Conservation (phyloP, 2,888 invertebrate species). For the Dasysyrphus albostriatus region DNA sequence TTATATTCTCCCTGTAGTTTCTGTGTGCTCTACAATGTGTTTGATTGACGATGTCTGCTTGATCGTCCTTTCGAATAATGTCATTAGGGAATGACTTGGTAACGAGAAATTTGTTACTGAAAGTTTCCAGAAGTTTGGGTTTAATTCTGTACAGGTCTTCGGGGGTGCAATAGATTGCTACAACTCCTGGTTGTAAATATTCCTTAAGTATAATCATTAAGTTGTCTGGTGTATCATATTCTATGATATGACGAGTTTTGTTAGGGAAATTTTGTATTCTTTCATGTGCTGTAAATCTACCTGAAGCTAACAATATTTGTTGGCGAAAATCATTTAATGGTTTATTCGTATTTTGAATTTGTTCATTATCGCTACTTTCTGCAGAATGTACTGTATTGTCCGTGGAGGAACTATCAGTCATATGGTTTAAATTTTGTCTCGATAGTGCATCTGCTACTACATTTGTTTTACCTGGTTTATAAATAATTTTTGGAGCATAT, state of each 20-base stretch:
- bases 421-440: constrained; percentile 42
- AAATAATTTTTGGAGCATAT: constrained; percentile 50
- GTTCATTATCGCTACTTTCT: not conserved
- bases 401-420: constrained; percentile 23
- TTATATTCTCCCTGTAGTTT: not conserved
- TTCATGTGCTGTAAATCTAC: not conserved
- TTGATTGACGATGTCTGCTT: not conserved
- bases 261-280: not conserved
- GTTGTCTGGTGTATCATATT: not conserved
- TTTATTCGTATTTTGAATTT: no score
- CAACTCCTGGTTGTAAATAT: not conserved
- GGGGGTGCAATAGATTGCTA: not conserved
- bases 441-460: constrained; percentile 64
- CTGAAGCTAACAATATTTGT: no score
- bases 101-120: not conserved
- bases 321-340: no score
- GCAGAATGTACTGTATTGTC: not conserved
- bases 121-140: not conserved
- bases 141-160: not conserved
- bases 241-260: not conserved
- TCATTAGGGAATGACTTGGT: not conserved
- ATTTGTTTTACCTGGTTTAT: constrained; percentile 63
- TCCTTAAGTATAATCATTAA: not conserved
- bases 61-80: not conserved
- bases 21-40: not conserved